These are phyloP conservation scores for Acyrthosiphon pisum DNA, from an alignment of 1,140 invertebrate species.

Conservation along the genomic window DNA sequence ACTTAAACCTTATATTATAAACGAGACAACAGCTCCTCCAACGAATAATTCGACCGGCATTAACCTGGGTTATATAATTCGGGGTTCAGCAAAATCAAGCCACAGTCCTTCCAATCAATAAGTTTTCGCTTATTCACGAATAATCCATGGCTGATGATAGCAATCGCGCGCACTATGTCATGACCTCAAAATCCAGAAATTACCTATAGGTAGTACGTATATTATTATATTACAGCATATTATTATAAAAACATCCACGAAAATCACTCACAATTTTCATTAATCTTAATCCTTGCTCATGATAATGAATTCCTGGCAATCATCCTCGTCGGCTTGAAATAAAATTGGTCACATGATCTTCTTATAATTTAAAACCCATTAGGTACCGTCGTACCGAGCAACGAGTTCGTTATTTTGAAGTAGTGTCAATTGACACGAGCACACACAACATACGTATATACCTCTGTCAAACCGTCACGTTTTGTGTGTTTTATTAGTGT, in stretches of 20 bases:
- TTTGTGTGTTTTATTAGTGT: not conserved
- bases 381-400: not conserved
- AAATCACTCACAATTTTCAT: not conserved
- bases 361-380: conserved; percentile 11
- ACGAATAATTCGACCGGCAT: not conserved
- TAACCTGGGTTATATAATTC: not conserved
- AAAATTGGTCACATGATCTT: not conserved
- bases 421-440: not conserved
- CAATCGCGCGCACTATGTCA: not conserved
- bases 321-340: not conserved
- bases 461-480: not conserved
- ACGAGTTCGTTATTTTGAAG: conserved; percentile 4
- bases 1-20: not conserved
- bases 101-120: not conserved
- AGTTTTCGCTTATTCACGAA: not conserved
- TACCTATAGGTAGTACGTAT: not conserved
- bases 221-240: not conserved
- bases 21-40: not conserved
- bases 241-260: not conserved
- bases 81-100: not conserved
- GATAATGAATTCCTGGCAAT: not conserved
- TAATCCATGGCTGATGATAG: not conserved
- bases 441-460: not conserved
- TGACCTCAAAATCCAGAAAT: not conserved
- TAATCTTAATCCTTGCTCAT: not conserved